These are phyloP conservation scores for Anneissia japonica DNA, from an alignment of 35 echinoderm and acorn worm genomes.

Conservation along the genomic window DNA sequence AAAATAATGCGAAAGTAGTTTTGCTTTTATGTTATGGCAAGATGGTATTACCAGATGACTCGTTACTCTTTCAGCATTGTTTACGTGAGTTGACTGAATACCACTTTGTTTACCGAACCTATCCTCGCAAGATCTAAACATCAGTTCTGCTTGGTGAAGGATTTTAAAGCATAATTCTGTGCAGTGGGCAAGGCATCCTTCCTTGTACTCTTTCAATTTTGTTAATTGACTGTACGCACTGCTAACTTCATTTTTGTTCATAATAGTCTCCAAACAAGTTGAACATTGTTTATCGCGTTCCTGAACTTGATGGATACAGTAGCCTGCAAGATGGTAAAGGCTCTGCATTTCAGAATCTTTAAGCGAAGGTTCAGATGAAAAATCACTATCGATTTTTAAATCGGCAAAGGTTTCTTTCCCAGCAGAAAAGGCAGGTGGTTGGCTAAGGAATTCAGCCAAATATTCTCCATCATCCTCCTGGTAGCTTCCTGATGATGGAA, in stretches of 20 bases:
- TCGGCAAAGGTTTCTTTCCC: background rate
- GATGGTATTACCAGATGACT: background rate
- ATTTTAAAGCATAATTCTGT: background rate
- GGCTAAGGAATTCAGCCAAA: slow-evolving; percentile 45
- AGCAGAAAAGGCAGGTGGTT: background rate
- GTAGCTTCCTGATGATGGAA: slow-evolving; percentile 23
- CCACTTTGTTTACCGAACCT: background rate
- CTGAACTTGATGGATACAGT: slow-evolving; percentile 11
- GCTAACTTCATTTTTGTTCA: no score
- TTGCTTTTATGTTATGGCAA: slow-evolving; percentile 14
- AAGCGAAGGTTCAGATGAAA: background rate
- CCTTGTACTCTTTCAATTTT: no score
- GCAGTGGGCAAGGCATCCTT: background rate
- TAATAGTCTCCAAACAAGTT: background rate
- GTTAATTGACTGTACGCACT: no score
- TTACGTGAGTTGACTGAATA: background rate
- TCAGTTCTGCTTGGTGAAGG: background rate
- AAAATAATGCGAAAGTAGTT: background rate
- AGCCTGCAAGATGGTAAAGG: slow-evolving; percentile 42
- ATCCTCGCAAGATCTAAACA: background rate
- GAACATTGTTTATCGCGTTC: slow-evolving; percentile 1
- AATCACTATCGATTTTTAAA: no score
- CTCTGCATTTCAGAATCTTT: slow-evolving; percentile 16
- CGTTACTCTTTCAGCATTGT: background rate
- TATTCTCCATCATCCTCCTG: slow-evolving; percentile 47